Conservation (phyloP, 2,797 vertebrate species). For the Sebastes minor region DNA sequence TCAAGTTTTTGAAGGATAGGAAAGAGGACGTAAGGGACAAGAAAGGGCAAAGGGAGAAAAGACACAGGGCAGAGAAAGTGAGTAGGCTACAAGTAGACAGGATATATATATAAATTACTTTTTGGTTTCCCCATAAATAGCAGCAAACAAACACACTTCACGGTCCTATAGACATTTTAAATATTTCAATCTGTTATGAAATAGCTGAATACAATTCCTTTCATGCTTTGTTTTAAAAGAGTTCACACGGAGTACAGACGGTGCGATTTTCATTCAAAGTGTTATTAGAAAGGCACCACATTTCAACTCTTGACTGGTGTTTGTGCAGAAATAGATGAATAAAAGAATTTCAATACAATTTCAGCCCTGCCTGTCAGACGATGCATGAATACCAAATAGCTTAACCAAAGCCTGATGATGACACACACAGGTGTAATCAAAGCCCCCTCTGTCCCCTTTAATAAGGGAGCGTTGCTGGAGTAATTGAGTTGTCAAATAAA, state of each 20-base stretch:
- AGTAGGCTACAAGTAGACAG: conserved; percentile 14
- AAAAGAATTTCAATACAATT: conserved; percentile 2
- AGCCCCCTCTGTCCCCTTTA: conserved; percentile 26
- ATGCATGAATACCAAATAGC: conserved; percentile 29
- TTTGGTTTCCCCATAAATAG: conserved; percentile 31
- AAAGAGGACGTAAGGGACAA: not conserved
- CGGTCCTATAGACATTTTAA: conserved; percentile 21
- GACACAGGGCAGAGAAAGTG: conserved; percentile 8
- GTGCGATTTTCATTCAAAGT: conserved; percentile 19
- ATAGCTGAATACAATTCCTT: conserved; percentile 47
- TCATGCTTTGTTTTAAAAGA: conserved; percentile 36
- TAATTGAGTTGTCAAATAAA: conserved; percentile 26
- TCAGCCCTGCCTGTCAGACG: conserved; percentile 17
- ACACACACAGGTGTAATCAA: conserved; percentile 41
- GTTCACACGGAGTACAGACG: conserved; percentile 44
- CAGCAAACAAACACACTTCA: conserved; percentile 30
- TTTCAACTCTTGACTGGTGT: conserved; percentile 17
- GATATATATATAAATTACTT: conserved; percentile 20
- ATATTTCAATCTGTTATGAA: conserved; percentile 45
- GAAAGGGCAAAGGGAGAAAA: not conserved
- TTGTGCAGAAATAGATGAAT: conserved; percentile 8
- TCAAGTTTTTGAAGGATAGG: not conserved
- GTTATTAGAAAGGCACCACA: conserved; percentile 17
- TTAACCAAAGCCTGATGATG: conserved; percentile 34
- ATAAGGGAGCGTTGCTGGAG: not conserved